Percentiles rank a stretch among this genome's conserved stretches.
Evolutionary conservation across 2,888 invertebrate species (phyloP).

Genomic region (Entomobrya proxima): DNA sequence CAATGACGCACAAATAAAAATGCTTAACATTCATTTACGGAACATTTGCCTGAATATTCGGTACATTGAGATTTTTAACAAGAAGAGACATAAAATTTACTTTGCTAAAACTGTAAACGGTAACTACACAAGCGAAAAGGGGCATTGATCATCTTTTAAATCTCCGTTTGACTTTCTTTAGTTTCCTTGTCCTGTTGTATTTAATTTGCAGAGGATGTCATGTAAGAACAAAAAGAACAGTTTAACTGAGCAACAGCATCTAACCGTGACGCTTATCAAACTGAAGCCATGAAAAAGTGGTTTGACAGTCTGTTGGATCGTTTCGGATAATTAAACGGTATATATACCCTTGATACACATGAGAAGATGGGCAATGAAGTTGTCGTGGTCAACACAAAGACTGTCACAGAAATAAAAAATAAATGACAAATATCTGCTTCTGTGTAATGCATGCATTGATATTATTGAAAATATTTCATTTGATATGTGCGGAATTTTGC

Average conservation of each 20-base stretch:
- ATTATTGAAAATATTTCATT: no score
- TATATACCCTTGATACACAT: no score
- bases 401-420: no score
- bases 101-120: neutral
- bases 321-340: slow-evolving; percentile 27
- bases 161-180: neutral
- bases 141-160: slow-evolving; percentile 1
- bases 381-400: neutral
- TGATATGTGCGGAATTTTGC: no score
- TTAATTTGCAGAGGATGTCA: neutral
- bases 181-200: neutral
- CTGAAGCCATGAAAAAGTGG: neutral
- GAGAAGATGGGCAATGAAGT: neutral
- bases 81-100: neutral
- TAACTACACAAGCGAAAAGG: neutral
- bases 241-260: neutral
- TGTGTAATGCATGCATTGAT: no score
- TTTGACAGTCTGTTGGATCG: neutral
- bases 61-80: neutral
- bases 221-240: neutral
- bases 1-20: slow-evolving; percentile 6
- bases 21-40: neutral
- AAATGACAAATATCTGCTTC: no score
- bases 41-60: neutral
- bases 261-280: neutral